These are phyloP conservation scores for Bufo bufo DNA, from an alignment of 2,113 vertebrate species.

Conservation along the genomic window DNA sequence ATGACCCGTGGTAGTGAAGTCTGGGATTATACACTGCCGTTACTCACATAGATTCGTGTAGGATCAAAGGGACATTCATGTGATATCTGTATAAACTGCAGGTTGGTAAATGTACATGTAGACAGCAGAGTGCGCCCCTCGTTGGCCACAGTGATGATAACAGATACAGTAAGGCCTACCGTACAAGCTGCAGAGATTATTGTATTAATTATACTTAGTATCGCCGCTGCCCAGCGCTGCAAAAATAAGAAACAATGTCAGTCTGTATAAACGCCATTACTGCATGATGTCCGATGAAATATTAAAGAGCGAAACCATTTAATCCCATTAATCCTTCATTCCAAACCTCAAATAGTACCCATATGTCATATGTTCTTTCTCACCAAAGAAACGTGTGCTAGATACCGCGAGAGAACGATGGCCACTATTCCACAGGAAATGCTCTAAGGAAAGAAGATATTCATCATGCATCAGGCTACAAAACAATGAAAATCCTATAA, in stretches of 20 bases:
- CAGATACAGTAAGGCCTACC: constrained; percentile 73
- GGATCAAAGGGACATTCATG: constrained; percentile 88
- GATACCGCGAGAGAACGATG: constrained; percentile 80
- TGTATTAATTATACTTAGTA: constrained; percentile 70
- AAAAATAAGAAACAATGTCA: not conserved
- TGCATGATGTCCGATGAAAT: not conserved
- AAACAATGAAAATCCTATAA: not conserved
- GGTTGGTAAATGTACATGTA: constrained; percentile 70
- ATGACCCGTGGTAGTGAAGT: too few species aligned
- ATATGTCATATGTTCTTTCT: constrained; percentile 45
- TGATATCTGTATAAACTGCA: constrained; percentile 67
- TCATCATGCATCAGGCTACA: not conserved
- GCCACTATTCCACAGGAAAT: constrained; percentile 75
- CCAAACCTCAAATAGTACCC: constrained; percentile 12
- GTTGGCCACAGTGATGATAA: constrained; percentile 75
- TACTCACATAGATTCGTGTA: constrained; percentile 85
- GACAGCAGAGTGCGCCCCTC: constrained; percentile 78
- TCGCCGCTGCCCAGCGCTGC: constrained; percentile 80
- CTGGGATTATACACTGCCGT: too few species aligned
- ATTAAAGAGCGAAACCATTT: not conserved
- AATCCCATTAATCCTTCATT: constrained; percentile 6
- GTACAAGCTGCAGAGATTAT: constrained; percentile 76
- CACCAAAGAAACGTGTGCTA: constrained; percentile 73
- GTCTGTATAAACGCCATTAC: not conserved
- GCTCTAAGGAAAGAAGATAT: constrained; percentile 61